A percentile compares a stretch with the other conserved stretches of the same genome.
phyloP scores from a whole-genome alignment of 2,113 vertebrate species.

The Melanotaenia duboulayi region DNA sequence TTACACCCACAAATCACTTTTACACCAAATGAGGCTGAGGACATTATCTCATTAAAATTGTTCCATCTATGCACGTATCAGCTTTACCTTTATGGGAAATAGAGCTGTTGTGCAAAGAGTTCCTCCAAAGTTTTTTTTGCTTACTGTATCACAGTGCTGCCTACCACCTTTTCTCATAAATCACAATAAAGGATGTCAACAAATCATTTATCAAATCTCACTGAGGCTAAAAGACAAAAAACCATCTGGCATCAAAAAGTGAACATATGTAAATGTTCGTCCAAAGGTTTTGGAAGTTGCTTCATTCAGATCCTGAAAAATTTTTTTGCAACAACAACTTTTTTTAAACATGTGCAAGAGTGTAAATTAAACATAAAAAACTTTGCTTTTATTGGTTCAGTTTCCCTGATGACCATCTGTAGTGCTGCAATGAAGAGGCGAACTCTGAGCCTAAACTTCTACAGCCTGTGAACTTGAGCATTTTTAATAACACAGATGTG shows the following conservation, averaged over 20 bases:
- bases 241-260: slow-evolving; percentile 23
- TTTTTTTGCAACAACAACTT: neutral
- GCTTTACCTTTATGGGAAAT: slow-evolving; percentile 34
- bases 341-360: no score
- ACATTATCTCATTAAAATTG: slow-evolving; percentile 39
- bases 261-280: slow-evolving; percentile 27
- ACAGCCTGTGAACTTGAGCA: neutral
- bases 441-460: slow-evolving; percentile 1
- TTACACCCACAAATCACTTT: slow-evolving; percentile 37
- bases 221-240: slow-evolving; percentile 24
- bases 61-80: slow-evolving; percentile 20
- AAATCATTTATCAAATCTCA: slow-evolving; percentile 22
- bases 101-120: neutral
- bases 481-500: slow-evolving; percentile 8
- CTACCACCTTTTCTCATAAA: slow-evolving; percentile 28
- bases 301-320: slow-evolving; percentile 11
- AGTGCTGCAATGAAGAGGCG: slow-evolving; percentile 8
- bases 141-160: slow-evolving; percentile 1
- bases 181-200: slow-evolving; percentile 12
- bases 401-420: slow-evolving; percentile 7
- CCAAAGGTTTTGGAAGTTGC: slow-evolving; percentile 4
- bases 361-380: neutral
- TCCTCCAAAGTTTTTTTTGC: slow-evolving; percentile 3
- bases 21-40: slow-evolving; percentile 13
- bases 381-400: slow-evolving; percentile 8